Base-by-base conservation (phyloP, 1,140 invertebrate species). In the Holcopasites calliopsidis region DNA sequence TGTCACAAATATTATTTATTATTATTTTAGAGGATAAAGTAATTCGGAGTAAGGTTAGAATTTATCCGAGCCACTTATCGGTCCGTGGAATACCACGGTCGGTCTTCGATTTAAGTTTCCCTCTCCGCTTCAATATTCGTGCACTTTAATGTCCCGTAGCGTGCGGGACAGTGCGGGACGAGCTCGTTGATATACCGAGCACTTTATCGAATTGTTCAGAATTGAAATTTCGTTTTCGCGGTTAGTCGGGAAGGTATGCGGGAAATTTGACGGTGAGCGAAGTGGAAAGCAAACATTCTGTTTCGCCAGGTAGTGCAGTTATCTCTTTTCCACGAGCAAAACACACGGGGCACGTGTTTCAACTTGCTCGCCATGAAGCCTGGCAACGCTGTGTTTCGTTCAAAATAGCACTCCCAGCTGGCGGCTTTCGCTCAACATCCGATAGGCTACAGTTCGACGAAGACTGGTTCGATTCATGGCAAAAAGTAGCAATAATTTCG, bases 361-460 rank as follows among this genome's bases (percentile, higher is more conserved):
- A 81, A 86, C 76, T 81, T 80, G 77, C 74, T 77, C 64, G 55
- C 50, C 57, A 28, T 11, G 10, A 33, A 23, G 79, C 23, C 33
- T 58, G 85, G 71, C 86, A 87, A 87, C 85, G 62, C 66, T 28
- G 85, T 68, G 58, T 26, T 33, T 47, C 77, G 83, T 87, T 87
- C 83, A 85, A 86, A 87, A 87, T 87, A 87, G 85, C 85, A 83
- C 77, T 81, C 77, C 79, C 80, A 80, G 80, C 75, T 80, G 70
- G 77, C 80, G 82, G 84, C 85, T 87, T 86, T 87, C 85, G 85
- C 83, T 65, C 76, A 66, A 77, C 75, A 74, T 75, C 69, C 69
- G 64, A 55, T 52, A 60, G 82, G 62, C 18, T 77, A 55, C 33
- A 57, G 74, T 73, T 66, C 50, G 55, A 50, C 40, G 49, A 23